These are phyloP conservation scores for Melanotaenia pygmaea DNA, from an alignment of 2,797 vertebrate species.

Conservation along the genomic window DNA sequence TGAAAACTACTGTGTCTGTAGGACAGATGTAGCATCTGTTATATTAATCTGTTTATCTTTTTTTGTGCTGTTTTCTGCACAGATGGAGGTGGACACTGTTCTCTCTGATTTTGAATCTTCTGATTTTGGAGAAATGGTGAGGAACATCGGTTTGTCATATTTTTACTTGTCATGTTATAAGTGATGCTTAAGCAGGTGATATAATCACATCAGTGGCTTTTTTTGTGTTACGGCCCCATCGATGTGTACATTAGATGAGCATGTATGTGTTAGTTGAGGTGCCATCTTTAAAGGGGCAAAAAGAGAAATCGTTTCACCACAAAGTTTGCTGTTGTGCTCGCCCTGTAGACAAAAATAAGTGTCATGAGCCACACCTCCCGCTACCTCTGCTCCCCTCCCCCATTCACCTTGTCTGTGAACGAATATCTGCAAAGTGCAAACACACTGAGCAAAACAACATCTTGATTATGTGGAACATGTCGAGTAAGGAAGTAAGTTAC, in stretches of 20 bases:
- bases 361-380: too few relatives aligned
- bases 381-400: too few relatives aligned
- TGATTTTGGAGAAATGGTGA: slow-evolving; percentile 97
- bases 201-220: too few relatives aligned
- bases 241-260: background rate
- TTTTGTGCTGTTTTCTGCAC: slow-evolving; percentile 35
- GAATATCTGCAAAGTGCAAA: too few relatives aligned
- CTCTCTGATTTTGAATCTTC: slow-evolving; percentile 95
- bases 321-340: too few relatives aligned
- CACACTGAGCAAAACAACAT: too few relatives aligned
- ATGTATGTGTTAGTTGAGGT: background rate
- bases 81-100: slow-evolving; percentile 92
- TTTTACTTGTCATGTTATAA: background rate
- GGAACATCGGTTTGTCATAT: background rate
- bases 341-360: too few relatives aligned
- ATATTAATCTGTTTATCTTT: background rate
- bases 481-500: too few relatives aligned
- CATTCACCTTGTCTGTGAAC: too few relatives aligned
- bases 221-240: too few relatives aligned
- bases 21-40: background rate
- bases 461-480: too few relatives aligned
- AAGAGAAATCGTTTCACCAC: too few relatives aligned
- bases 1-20: background rate
- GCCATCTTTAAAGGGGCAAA: slow-evolving; percentile 11
- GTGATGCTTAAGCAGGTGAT: background rate